These are phyloP conservation scores for Oryctes rhinoceros DNA, from an alignment of 1,140 invertebrate genomes.

Conservation along the genomic window DNA sequence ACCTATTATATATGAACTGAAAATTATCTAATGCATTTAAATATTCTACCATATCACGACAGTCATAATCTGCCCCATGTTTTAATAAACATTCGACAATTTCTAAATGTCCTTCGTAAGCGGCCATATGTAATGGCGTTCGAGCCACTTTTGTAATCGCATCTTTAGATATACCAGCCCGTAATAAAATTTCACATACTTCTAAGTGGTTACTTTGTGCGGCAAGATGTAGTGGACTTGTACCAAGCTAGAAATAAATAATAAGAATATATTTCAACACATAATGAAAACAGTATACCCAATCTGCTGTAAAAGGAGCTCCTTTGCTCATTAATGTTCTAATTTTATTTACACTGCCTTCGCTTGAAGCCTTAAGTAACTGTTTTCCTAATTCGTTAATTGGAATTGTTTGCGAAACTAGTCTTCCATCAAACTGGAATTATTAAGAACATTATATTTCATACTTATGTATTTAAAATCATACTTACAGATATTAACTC, in stretches of 20 bases:
- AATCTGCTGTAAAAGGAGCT: slow-evolving; percentile 91
- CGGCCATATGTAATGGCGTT: slow-evolving; percentile 88
- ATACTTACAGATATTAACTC: slow-evolving; percentile 52
- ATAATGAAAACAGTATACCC: slow-evolving; percentile 67
- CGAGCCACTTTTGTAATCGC: slow-evolving; percentile 91
- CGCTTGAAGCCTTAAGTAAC: slow-evolving; percentile 78
- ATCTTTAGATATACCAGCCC: slow-evolving; percentile 87
- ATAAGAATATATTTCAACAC: not conserved
- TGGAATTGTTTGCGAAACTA: slow-evolving; percentile 45
- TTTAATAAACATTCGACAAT: slow-evolving; percentile 82
- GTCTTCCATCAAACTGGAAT: slow-evolving; percentile 51
- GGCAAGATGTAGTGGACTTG: slow-evolving; percentile 87
- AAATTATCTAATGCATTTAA: not conserved
- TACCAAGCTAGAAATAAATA: slow-evolving; percentile 74
- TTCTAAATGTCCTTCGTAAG: slow-evolving; percentile 82
- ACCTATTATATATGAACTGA: not conserved
- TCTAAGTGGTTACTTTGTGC: slow-evolving; percentile 83
- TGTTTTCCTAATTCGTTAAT: slow-evolving; percentile 80
- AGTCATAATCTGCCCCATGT: slow-evolving; percentile 79
- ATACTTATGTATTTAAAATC: slow-evolving; percentile 35
- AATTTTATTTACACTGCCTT: slow-evolving; percentile 81
- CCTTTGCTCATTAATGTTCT: slow-evolving; percentile 84
- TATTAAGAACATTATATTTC: not conserved
- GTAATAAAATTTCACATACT: slow-evolving; percentile 82
- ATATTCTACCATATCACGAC: slow-evolving; percentile 80